These are phyloP conservation scores for Chloroceryle aenea DNA, from an alignment of 2,113 vertebrate genomes.

Conservation along the genomic window DNA sequence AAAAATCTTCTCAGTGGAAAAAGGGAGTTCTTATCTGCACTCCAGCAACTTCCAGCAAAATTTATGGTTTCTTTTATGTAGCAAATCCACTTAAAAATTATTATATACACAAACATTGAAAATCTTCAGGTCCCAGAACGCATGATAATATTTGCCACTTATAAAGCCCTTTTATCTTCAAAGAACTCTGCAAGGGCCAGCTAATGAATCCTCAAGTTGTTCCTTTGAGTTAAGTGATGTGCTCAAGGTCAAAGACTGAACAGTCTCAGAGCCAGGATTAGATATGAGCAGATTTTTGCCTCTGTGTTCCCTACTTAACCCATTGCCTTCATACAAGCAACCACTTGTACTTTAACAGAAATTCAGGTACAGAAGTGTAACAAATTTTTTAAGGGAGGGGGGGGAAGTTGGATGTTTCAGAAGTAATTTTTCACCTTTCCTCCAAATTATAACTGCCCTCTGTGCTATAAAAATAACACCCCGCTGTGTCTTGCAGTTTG, in stretches of 20 bases:
- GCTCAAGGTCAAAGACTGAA: conserved; percentile 43
- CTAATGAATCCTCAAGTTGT: conserved; percentile 42
- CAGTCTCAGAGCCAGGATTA: not conserved
- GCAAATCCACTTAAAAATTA: conserved; percentile 47
- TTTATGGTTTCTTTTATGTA: conserved; percentile 29
- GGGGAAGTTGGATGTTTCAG: not conserved
- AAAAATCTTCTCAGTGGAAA: not conserved
- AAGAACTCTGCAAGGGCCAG: not conserved
- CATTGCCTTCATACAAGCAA: not conserved
- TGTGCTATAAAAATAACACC: not conserved
- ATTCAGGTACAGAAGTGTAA: not conserved
- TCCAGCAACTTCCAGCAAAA: conserved; percentile 34
- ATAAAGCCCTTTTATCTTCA: conserved; percentile 58
- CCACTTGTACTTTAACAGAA: not conserved
- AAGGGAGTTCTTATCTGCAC: conserved; percentile 24
- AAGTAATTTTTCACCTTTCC: not conserved
- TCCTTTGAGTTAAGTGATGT: conserved; percentile 48
- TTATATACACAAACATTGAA: conserved; percentile 58
- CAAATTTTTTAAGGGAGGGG: not conserved
- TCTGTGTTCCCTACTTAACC: not conserved
- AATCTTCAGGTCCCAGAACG: conserved; percentile 39
- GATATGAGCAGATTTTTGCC: conserved; percentile 23
- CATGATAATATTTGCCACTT: conserved; percentile 34
- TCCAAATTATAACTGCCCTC: not conserved
- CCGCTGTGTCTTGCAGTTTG: not conserved